Conservation (phyloP, 2,797 vertebrate species). For the Ammospiza maritima region DNA sequence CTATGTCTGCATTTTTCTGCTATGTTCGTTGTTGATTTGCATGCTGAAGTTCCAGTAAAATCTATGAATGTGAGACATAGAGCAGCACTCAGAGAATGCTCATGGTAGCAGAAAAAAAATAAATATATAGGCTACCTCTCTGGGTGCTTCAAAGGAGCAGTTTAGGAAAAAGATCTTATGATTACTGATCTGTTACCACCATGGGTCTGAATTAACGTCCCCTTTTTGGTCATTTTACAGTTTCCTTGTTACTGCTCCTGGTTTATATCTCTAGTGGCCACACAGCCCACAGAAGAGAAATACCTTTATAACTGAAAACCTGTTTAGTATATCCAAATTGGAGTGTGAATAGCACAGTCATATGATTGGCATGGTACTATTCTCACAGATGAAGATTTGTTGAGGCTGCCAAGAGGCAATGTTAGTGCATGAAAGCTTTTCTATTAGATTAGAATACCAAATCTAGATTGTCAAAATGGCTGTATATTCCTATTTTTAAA, state of each 20-base stretch:
- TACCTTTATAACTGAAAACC: not conserved
- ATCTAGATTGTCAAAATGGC: not conserved
- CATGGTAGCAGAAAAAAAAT: not conserved
- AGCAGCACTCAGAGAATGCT: not conserved
- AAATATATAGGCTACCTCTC: not conserved
- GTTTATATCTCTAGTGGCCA: not conserved
- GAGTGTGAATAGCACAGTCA: not conserved
- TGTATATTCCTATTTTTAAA: not conserved
- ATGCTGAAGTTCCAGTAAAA: not conserved
- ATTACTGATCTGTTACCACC: not conserved
- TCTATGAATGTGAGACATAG: not conserved
- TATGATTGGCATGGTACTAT: not conserved
- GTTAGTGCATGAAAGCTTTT: constrained; percentile 48
- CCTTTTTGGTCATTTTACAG: not conserved
- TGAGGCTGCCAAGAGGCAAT: constrained; percentile 5
- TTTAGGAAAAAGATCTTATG: not conserved
- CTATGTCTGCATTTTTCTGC: not conserved
- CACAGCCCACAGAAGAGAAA: not conserved
- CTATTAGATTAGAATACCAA: constrained; percentile 46
- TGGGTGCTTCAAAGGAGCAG: not conserved
- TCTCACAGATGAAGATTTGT: not conserved
- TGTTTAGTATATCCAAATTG: not conserved
- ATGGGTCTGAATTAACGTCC: not conserved
- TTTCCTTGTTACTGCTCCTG: not conserved
- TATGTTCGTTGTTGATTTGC: not conserved